Conservation (phyloP, 1,140 invertebrate species). For the Druon quercuslanigerum region DNA sequence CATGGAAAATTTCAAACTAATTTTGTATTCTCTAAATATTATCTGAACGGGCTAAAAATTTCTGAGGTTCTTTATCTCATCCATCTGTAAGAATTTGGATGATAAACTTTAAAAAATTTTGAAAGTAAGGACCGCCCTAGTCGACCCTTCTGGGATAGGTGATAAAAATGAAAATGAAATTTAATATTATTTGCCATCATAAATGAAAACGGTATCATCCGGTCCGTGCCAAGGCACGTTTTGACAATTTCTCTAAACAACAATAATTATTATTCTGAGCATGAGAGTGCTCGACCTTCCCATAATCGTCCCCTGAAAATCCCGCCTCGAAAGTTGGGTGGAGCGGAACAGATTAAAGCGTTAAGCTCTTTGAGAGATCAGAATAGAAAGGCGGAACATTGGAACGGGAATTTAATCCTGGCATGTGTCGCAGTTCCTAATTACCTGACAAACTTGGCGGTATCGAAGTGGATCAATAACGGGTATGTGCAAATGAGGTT, state of each 20-base stretch:
- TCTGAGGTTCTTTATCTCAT: too few relatives aligned
- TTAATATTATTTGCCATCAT: not conserved
- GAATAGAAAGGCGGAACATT: constrained; percentile 46
- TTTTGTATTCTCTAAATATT: too few relatives aligned
- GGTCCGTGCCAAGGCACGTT: constrained; percentile 42
- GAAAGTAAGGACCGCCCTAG: too few relatives aligned
- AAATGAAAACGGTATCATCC: not conserved
- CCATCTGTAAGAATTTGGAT: too few relatives aligned
- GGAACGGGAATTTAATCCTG: constrained; percentile 50
- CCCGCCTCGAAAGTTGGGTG: constrained; percentile 50
- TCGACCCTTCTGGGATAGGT: too few relatives aligned
- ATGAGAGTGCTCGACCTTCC: constrained; percentile 46
- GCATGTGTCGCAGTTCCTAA: constrained; percentile 44
- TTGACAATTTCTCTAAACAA: constrained; percentile 54
- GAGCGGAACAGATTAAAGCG: constrained; percentile 56
- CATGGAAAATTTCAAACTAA: too few relatives aligned
- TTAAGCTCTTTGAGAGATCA: constrained; percentile 55
- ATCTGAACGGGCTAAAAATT: too few relatives aligned
- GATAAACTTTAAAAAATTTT: too few relatives aligned
- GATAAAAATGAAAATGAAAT: too few relatives aligned
- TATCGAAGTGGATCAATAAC: constrained; percentile 36
- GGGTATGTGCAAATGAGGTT: constrained; percentile 14
- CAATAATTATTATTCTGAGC: constrained; percentile 63
- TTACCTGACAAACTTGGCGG: constrained; percentile 52
- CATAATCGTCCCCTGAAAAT: constrained; percentile 56